Evolutionary conservation across 2,113 vertebrate genomes (phyloP).

Genomic region (Carollia perspicillata): DNA sequence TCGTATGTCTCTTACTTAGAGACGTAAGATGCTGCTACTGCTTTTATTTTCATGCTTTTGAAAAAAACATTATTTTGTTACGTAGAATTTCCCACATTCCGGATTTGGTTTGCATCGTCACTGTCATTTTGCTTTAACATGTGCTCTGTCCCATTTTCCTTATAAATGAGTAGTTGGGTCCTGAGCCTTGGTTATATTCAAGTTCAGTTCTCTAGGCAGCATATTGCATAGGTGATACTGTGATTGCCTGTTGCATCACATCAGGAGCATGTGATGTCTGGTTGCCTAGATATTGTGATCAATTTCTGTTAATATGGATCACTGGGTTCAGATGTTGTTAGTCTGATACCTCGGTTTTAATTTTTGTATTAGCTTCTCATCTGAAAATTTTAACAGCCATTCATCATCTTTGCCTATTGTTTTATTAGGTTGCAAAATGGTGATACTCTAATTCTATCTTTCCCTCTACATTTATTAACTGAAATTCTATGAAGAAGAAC

Average conservation of each 20-base stretch:
- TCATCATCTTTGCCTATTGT: neutral
- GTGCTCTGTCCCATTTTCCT: neutral
- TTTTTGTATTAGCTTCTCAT: neutral
- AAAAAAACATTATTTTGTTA: slow-evolving; percentile 6
- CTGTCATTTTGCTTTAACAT: neutral
- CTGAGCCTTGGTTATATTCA: neutral
- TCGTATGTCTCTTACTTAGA: neutral
- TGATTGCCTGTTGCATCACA: neutral
- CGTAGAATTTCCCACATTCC: neutral
- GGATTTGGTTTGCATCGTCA: neutral
- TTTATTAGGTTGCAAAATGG: neutral
- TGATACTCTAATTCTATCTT: neutral
- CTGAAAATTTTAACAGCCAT: neutral
- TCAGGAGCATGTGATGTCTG: neutral
- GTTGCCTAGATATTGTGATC: neutral
- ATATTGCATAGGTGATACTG: neutral
- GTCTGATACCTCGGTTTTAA: neutral
- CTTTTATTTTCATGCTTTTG: neutral
- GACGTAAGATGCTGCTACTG: neutral
- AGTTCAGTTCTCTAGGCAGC: neutral
- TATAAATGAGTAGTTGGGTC: neutral
- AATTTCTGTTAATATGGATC: neutral
- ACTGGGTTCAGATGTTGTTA: neutral
- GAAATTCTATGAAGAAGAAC: neutral
- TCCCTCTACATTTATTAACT: neutral